phyloP scores from a whole-genome alignment of 2,797 vertebrate species.

The Onychomys torridus region DNA sequence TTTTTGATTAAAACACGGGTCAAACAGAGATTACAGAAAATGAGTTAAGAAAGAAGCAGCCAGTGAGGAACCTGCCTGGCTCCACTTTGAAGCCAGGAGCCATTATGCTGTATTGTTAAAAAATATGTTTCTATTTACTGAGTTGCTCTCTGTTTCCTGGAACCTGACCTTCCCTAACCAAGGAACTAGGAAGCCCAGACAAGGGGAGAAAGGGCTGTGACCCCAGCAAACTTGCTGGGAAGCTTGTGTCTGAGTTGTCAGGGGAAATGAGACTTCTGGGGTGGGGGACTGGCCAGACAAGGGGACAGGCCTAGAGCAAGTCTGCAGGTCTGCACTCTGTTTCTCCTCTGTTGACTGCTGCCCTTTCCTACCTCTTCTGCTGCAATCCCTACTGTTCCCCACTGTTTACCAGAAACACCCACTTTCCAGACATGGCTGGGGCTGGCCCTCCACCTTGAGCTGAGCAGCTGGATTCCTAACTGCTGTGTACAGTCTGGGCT shows the following conservation, averaged over 20 bases:
- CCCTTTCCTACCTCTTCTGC: not conserved
- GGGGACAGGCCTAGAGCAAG: not conserved
- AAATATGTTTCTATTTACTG: not conserved
- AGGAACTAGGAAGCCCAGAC: not conserved
- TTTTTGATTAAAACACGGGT: constrained; percentile 45
- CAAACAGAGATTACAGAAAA: constrained; percentile 31
- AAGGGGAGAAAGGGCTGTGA: not conserved
- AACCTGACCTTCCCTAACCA: not conserved
- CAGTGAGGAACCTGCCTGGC: not conserved
- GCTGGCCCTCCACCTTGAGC: no score
- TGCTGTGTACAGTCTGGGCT: not conserved
- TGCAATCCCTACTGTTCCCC: not conserved
- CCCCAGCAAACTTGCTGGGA: not conserved
- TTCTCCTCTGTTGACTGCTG: not conserved
- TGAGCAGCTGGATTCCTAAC: no score
- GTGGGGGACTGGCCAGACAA: not conserved
- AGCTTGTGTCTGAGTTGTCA: not conserved
- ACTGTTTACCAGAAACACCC: not conserved
- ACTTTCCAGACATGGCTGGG: not conserved
- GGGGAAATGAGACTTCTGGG: not conserved
- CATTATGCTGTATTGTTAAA: not conserved
- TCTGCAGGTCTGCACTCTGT: not conserved
- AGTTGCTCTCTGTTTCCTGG: not conserved
- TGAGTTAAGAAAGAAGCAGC: constrained; percentile 9
- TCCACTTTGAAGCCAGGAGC: not conserved